Base-by-base conservation (phyloP, 1,140 invertebrate species). In the Listronotus bonariensis region DNA sequence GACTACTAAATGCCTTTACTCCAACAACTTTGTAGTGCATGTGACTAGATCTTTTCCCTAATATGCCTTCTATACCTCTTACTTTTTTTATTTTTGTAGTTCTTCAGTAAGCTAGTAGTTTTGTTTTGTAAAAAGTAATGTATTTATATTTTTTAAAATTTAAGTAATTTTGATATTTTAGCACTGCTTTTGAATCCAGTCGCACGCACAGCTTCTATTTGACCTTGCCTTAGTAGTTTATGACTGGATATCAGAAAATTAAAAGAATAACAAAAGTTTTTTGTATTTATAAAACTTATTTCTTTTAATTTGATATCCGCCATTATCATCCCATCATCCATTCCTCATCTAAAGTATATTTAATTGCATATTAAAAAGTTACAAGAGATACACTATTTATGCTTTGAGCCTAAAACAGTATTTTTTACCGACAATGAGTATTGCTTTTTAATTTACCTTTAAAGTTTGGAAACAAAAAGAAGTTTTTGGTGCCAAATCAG, bases 181-280 rank as follows among this genome's bases (percentile, higher is more conserved):
- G 61, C 61, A 64, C 61, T 38, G 53, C 61, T 64, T 55, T 36
- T 62, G 14, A 48, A 64, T 64, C 61, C 41, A 64, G 61, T 64
- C 61, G 61, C 61, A 64, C 61, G 61, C 61, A 64, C 61, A 48
- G 61, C 52, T 64, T 56, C 53, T 64, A 52, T 64, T 45, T 55
- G 61, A 53, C 53, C 61, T 64, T 56, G 51, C 46, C 18, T 4
- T 52, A 9, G 6, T 49, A 10, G 17, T 49, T 58, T 42, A 40
- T 26, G 36, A 38, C 34, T 15, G 31, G 14, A 11, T n/a, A n/a
- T 36, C 36, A 17, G 36, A 36, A 34, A 34, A 36, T 36, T 49
- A 49, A 15, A 49, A 26, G 46, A 31, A 20, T 49, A 6, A 8
- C 9, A 3, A 26, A n/a, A 17, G 6, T 43, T 17, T 9, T 43